A percentile compares a stretch with the other conserved stretches of the same genome.
These are phyloP conservation scores for Sigmodon hispidus DNA, from an alignment of 2,113 vertebrate genomes.

Conservation along the genomic window DNA sequence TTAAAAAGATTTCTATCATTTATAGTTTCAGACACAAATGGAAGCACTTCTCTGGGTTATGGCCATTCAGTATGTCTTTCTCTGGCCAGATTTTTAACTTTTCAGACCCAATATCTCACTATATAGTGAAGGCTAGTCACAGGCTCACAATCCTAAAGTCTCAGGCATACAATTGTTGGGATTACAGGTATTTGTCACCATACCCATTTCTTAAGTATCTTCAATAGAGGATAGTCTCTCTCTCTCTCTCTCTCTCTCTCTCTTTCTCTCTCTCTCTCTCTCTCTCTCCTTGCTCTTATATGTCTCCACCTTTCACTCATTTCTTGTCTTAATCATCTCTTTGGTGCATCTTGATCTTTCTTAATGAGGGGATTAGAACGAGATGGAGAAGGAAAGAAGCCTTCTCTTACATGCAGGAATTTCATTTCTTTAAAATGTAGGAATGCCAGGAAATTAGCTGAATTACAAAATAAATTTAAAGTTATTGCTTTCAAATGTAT, in stretches of 20 bases:
- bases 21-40: rapidly evolving
- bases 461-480: background rate
- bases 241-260: background rate
- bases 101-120: background rate
- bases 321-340: too few species aligned
- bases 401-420: background rate
- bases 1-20: rapidly evolving
- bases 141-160: background rate
- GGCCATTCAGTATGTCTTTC: background rate
- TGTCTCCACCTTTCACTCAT: background rate
- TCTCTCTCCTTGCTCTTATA: background rate
- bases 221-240: too few species aligned
- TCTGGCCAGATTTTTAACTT: background rate
- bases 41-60: too few species aligned
- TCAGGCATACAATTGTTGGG: background rate
- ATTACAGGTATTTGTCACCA: background rate
- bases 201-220: background rate
- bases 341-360: background rate
- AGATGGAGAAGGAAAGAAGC: background rate
- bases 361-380: background rate
- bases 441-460: background rate
- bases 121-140: background rate
- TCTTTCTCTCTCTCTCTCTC: too few species aligned
- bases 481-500: background rate
- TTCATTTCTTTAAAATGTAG: background rate